These are phyloP conservation scores for Pluvialis apricaria DNA, from an alignment of 2,113 vertebrate genomes.

Conservation along the genomic window DNA sequence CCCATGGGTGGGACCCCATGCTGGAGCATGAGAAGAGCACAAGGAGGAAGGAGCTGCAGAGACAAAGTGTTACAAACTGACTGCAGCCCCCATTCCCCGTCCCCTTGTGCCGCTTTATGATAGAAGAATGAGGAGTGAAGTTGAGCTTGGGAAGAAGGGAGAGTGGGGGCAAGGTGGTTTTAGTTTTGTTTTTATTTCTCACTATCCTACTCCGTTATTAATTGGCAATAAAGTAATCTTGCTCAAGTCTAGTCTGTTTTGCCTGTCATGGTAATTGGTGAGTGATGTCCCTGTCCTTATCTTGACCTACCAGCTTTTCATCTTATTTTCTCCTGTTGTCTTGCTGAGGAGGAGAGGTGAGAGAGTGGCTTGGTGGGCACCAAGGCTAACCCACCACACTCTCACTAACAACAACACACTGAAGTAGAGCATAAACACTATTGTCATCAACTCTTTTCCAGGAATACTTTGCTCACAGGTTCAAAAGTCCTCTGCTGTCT, in stretches of 20 bases:
- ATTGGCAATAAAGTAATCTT: neutral
- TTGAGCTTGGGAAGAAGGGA: neutral
- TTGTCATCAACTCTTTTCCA: neutral
- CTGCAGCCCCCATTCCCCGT: neutral
- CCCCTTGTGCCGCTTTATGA: neutral
- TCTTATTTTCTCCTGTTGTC: neutral
- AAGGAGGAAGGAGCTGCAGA: neutral
- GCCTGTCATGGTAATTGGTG: neutral
- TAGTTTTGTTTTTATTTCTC: neutral
- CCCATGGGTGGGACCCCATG: neutral
- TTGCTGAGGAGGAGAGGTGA: neutral
- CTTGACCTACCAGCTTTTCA: neutral
- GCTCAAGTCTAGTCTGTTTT: neutral
- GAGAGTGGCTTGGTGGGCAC: neutral
- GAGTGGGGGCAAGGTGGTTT: accelerated
- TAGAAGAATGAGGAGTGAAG: neutral
- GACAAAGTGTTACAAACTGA: neutral
- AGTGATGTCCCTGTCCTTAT: neutral
- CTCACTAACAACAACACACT: neutral
- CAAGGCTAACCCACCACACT: neutral
- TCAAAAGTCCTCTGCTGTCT: neutral
- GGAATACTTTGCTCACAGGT: neutral
- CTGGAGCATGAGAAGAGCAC: neutral
- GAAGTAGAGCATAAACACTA: neutral
- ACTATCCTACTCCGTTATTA: neutral